A percentile compares a stretch with the other conserved stretches of the same genome.
These are phyloP conservation scores for Busseola fusca DNA, from an alignment of 2,888 invertebrate species.

Conservation along the genomic window DNA sequence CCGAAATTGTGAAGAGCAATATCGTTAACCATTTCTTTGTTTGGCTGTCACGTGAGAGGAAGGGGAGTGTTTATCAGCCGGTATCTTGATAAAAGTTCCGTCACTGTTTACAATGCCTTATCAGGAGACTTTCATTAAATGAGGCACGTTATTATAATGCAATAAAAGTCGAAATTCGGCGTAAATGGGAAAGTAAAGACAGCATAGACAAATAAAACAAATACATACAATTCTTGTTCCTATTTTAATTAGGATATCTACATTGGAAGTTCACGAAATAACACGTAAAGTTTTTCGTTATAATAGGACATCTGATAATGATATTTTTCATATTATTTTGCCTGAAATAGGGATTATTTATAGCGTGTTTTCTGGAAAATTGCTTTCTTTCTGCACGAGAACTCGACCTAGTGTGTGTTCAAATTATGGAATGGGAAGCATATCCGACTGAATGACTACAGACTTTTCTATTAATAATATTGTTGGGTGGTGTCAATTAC, in stretches of 20 bases:
- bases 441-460: neutral
- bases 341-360: constrained; percentile 7
- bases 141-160: constrained; percentile 37
- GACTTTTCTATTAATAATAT: constrained; percentile 25
- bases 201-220: neutral
- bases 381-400: neutral
- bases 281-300: constrained; percentile 9
- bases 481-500: constrained; percentile 11
- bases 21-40: constrained; percentile 42
- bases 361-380: neutral
- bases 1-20: neutral
- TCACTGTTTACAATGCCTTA: constrained; percentile 72
- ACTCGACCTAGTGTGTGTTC: neutral
- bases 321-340: constrained; percentile 13
- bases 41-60: constrained; percentile 54
- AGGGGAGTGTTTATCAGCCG: constrained; percentile 60
- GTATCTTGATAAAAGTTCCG: constrained; percentile 74
- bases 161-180: constrained; percentile 14
- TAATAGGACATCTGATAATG: constrained; percentile 10
- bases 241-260: constrained; percentile 16
- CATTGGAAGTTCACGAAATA: constrained; percentile 23
- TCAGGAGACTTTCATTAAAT: constrained; percentile 60
- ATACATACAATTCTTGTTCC: neutral
- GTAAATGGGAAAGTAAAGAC: neutral
- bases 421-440: neutral